Conservation (phyloP, 2,113 vertebrate species). For the Cavia aperea region DNA sequence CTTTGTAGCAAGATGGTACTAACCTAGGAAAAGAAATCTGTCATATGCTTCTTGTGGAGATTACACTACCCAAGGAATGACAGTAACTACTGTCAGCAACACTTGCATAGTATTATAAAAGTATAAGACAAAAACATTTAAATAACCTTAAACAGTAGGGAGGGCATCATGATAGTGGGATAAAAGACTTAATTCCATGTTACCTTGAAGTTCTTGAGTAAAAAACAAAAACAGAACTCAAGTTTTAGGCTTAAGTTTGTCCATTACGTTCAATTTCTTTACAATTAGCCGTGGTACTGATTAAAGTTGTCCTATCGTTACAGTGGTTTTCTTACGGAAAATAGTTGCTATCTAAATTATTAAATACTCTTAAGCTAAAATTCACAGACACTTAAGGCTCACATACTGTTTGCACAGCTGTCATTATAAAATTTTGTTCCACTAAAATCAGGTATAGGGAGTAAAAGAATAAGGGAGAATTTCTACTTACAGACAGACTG, state of each 20-base stretch:
- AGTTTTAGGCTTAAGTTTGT: background rate
- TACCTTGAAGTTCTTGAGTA: background rate
- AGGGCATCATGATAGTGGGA: background rate
- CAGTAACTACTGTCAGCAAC: background rate
- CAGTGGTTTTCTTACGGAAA: conserved; percentile 21
- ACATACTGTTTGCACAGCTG: conserved; percentile 43
- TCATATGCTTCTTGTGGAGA: background rate
- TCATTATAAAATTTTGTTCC: conserved; percentile 8
- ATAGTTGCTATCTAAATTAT: conserved; percentile 23
- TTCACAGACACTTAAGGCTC: conserved; percentile 7
- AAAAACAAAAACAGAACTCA: conserved; percentile 1
- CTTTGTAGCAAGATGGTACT: conserved; percentile 22
- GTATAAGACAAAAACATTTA: background rate
- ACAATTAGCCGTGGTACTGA: background rate
- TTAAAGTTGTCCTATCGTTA: background rate
- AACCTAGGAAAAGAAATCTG: background rate
- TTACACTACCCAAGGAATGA: background rate
- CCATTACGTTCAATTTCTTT: conserved; percentile 13
- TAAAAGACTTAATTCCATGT: background rate
- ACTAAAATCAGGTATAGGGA: background rate
- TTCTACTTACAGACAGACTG: background rate
- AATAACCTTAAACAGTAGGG: background rate
- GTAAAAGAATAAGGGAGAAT: background rate
- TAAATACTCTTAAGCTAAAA: conserved; percentile 25
- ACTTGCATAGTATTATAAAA: background rate